phyloP scores from a whole-genome alignment of 2,888 invertebrate species.

The Ochropacha duplaris region DNA sequence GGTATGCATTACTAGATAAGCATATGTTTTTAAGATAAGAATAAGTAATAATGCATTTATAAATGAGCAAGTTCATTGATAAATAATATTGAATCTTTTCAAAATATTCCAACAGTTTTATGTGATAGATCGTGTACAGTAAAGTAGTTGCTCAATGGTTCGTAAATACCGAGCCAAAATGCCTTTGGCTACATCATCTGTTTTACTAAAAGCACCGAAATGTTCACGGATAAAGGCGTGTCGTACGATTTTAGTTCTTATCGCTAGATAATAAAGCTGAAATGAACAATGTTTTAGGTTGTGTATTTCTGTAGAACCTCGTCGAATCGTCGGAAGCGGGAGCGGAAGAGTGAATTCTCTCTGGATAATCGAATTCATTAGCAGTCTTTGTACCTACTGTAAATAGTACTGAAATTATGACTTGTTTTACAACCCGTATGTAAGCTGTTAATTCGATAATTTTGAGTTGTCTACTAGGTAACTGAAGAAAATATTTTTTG shows the following conservation, averaged over 20 bases:
- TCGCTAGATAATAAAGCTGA: conserved; percentile 15
- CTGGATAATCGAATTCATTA: conserved; percentile 75
- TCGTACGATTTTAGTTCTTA: conserved; percentile 27
- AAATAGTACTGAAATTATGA: conserved; percentile 49
- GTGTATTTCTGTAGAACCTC: conserved; percentile 13
- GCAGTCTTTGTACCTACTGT: conserved; percentile 62
- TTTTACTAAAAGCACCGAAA: conserved; percentile 20
- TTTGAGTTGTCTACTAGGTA: conserved; percentile 19
- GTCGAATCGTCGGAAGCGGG: conserved; percentile 47
- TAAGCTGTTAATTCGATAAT: conserved; percentile 24
- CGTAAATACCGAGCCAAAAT: conserved; percentile 22
- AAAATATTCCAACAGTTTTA: conserved; percentile 11
- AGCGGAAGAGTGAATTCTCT: conserved; percentile 57
- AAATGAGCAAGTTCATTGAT: background rate
- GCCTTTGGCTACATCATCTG: conserved; percentile 23
- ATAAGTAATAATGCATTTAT: background rate
- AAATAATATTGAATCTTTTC: conserved; percentile 4
- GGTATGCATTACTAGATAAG: background rate
- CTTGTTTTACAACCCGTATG: conserved; percentile 22
- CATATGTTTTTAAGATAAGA: background rate
- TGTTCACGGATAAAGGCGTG: conserved; percentile 10
- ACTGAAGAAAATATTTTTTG: conserved; percentile 5
- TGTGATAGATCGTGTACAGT: conserved; percentile 12
- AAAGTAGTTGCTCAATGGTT: conserved; percentile 24
- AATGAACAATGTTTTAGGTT: conserved; percentile 2